Evolutionary conservation across 2,113 vertebrate species (phyloP), one percentile per base, ranked within the genome.

Genomic region (Bothrops jararaca): DNA sequence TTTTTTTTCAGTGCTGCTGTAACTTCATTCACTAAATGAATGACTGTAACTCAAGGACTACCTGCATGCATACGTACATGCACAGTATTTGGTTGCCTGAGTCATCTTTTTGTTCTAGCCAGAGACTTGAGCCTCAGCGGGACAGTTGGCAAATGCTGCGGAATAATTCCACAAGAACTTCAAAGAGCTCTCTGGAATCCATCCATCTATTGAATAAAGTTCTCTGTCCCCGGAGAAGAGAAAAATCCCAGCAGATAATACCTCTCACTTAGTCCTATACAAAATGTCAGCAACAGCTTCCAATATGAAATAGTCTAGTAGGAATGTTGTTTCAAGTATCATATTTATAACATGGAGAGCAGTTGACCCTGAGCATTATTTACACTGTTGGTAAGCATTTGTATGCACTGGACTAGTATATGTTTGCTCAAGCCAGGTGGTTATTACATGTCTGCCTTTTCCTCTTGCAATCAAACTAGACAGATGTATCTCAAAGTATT

Each of bases 261-360:
- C 22, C 18, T 48, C 29, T n/a, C 50, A 69, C 29, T 18, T 8
- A 69, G 42, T 48, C 45, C 58, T 90, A 29, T 69, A 90, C 45
- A 52, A 10, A 90, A 69, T 69, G 13, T 48, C 45, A 90, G 3
- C 34, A 69, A 60, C 58, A 90, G 74, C 74, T 74, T 74, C 69
- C 34, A 42, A 80, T 42, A 42, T 42, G 34, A 80, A 7, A 39
- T 39, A 80, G 24, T 56, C 74, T 45, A 57, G 45, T 57, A 42
- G 18, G 18, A 48, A 88, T 69, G 60, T 58, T 80, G 74, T 88
- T 88, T 88, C 91, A 74, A 86, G 57, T 88, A 50, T 60, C 91
- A 86, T 87, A 60, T 91, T 87, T 86, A 91, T 87, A 64, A 87
- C 39, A n/a, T n/a, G n/a, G n/a, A n/a, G n/a, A n/a, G n/a, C n/a